Evolutionary conservation across 53 echinoderm and acorn worm species (phyloP).

Genomic region (Astropecten irregularis): DNA sequence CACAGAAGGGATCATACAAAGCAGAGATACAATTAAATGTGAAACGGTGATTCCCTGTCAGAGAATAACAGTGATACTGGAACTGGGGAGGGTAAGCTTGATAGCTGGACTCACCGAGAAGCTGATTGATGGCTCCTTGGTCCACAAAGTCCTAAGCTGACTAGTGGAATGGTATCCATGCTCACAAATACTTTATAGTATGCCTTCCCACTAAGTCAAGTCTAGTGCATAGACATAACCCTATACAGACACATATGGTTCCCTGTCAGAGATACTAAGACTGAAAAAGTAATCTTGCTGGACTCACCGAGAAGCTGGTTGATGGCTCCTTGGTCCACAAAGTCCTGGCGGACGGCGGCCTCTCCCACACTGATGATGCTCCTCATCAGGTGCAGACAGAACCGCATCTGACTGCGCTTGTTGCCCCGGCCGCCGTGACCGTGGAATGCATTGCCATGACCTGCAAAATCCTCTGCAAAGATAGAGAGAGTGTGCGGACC

Average conservation of each 20-base stretch:
- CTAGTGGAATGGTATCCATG: too few species aligned
- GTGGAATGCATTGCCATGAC: conserved; percentile 94
- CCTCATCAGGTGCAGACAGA: conserved; percentile 91
- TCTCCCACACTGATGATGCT: conserved; percentile 84
- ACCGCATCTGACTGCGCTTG: conserved; percentile 98
- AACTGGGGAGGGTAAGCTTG: too few species aligned
- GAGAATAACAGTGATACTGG: too few species aligned
- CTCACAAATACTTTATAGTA: too few species aligned
- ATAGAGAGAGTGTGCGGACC: not conserved
- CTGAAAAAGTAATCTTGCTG: too few species aligned
- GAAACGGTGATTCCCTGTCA: too few species aligned
- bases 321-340: conserved; percentile 95
- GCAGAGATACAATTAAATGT: too few species aligned
- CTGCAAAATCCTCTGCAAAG: conserved; percentile 92
- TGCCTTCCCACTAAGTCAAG: too few species aligned
- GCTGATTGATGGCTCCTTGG: conserved; percentile 92
- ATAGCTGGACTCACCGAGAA: conserved; percentile 87
- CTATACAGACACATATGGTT: too few species aligned
- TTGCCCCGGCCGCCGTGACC: conserved; percentile 93
- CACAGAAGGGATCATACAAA: too few species aligned
- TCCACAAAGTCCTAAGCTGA: conserved; percentile 95
- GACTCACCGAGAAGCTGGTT: conserved; percentile 89
- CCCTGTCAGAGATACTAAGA: too few species aligned
- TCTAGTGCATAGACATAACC: too few species aligned
- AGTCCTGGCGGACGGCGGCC: conserved; percentile 81